Evolutionary conservation across 2,888 invertebrate genomes (phyloP).

Genomic region (Thereva unica): DNA sequence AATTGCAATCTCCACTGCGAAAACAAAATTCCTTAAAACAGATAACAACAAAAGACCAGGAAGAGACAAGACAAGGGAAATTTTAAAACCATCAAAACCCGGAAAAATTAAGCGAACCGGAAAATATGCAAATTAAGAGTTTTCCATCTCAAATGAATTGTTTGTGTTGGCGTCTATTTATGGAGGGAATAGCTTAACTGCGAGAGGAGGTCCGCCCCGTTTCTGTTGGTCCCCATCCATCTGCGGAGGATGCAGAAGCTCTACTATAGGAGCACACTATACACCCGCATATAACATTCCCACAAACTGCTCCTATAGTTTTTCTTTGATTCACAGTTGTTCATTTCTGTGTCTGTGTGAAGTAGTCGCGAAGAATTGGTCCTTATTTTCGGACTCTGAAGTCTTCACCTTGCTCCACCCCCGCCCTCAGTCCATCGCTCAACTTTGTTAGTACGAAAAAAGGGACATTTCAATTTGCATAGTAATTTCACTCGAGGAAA

Average conservation of each 20-base stretch:
- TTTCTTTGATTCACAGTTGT: too few species aligned
- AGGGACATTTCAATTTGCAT: conserved; percentile 36
- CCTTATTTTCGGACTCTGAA: too few species aligned
- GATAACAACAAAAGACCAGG: background rate
- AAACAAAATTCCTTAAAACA: too few species aligned
- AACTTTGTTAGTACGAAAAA: background rate
- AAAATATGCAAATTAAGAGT: conserved; percentile 42
- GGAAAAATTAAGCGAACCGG: conserved; percentile 41
- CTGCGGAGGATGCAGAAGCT: conserved; percentile 18
- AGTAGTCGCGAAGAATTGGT: too few species aligned
- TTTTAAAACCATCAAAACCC: conserved; percentile 16
- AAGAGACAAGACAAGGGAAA: conserved; percentile 8
- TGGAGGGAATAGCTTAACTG: conserved; percentile 26
- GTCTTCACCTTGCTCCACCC: background rate
- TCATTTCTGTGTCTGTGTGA: too few species aligned
- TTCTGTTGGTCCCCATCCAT: conserved; percentile 20
- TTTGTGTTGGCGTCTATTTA: conserved; percentile 30
- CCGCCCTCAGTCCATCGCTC: background rate
- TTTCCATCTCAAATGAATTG: conserved; percentile 43
- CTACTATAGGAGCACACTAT: conserved; percentile 1
- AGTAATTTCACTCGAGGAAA: conserved; percentile 30
- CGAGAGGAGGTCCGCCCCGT: conserved; percentile 1
- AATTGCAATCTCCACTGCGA: too few species aligned
- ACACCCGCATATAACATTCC: too few species aligned
- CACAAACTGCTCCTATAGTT: too few species aligned